These are phyloP conservation scores for Takifugu bimaculatus DNA, from an alignment of 2,113 vertebrate species.

Conservation along the genomic window DNA sequence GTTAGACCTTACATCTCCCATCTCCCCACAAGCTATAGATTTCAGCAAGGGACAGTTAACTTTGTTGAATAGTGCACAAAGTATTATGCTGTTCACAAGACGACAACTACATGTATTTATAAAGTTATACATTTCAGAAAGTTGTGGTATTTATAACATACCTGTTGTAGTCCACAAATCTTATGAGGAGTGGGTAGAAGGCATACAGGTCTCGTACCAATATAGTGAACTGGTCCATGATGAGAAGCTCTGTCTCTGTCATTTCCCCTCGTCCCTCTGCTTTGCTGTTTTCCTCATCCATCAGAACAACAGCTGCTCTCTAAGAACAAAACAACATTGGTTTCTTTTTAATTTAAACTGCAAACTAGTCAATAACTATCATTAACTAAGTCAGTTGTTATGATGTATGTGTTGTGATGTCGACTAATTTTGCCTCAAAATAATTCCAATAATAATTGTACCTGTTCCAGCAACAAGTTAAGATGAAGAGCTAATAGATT, in stretches of 20 bases:
- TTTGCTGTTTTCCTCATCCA: conserved; percentile 91
- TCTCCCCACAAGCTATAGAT: no score
- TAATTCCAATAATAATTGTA: no score
- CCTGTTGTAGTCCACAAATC: conserved; percentile 98
- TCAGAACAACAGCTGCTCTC: conserved; percentile 88
- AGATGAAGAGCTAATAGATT: no score
- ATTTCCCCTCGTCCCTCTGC: conserved; percentile 93
- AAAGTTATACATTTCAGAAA: neutral
- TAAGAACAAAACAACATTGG: conserved; percentile 31
- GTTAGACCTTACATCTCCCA: no score
- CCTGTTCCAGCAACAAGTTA: no score
- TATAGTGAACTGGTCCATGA: conserved; percentile 92
- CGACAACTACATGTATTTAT: neutral
- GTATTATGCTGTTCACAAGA: neutral
- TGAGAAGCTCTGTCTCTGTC: conserved; percentile 94
- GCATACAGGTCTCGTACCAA: conserved; percentile 93
- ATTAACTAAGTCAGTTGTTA: no score
- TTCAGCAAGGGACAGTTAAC: no score
- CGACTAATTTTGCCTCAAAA: no score
- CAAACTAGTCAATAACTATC: neutral
- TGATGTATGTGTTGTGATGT: no score
- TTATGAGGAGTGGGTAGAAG: conserved; percentile 94
- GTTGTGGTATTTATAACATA: conserved; percentile 33
- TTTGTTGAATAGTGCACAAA: no score
- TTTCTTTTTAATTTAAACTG: neutral